Percentiles rank a stretch among this genome's conserved stretches.
These are phyloP conservation scores for Dolichallabes microphthalmus DNA, from an alignment of 2,113 vertebrate genomes.

Conservation along the genomic window DNA sequence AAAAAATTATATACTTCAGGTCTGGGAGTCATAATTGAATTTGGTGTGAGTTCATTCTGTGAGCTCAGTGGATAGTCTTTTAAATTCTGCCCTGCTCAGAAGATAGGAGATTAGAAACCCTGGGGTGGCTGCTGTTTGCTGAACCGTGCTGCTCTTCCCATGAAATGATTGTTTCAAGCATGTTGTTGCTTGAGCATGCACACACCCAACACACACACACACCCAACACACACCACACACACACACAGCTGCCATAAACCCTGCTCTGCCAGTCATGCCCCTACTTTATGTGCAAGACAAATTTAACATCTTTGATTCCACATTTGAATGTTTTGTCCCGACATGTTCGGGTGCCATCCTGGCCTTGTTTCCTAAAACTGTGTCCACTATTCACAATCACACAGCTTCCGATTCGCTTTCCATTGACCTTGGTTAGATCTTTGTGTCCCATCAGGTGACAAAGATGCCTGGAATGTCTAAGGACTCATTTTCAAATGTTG, in stretches of 20 bases:
- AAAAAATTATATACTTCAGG: not conserved
- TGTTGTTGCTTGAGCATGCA: constrained; percentile 51
- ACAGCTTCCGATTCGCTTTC: not conserved
- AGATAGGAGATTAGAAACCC: constrained; percentile 39
- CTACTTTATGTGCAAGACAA: constrained; percentile 50
- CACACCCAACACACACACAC: constrained; percentile 36
- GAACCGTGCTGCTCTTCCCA: constrained; percentile 41
- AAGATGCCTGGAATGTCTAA: constrained; percentile 8
- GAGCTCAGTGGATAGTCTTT: constrained; percentile 19
- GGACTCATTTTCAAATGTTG: not conserved
- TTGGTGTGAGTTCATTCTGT: not conserved
- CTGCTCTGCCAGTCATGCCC: not conserved
- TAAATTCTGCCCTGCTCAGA: constrained; percentile 35
- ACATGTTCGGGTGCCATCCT: constrained; percentile 41
- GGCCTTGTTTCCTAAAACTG: constrained; percentile 11
- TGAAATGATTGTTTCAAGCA: constrained; percentile 55
- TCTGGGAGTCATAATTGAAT: constrained; percentile 11
- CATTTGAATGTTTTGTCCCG: constrained; percentile 45
- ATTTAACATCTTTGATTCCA: constrained; percentile 56
- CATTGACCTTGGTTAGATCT: not conserved
- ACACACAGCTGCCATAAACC: constrained; percentile 22
- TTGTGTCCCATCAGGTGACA: not conserved
- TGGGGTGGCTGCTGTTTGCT: constrained; percentile 37
- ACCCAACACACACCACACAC: constrained; percentile 21
- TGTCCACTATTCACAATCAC: not conserved